A percentile compares a stretch with the other conserved stretches of the same genome.
These are phyloP conservation scores for Anastrepha obliqua DNA, from an alignment of 1,140 invertebrate genomes.

Conservation along the genomic window DNA sequence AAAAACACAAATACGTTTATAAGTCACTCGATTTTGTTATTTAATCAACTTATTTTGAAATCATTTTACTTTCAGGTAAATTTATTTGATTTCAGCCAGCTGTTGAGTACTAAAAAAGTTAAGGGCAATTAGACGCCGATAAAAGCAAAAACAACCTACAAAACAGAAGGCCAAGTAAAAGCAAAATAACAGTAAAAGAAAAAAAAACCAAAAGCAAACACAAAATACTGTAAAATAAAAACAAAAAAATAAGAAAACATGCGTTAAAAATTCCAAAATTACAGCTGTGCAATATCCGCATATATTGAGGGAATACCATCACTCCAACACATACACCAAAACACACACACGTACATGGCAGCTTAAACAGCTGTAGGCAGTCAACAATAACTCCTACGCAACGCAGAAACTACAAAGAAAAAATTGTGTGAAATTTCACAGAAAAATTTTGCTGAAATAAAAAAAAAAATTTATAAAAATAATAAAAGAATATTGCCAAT, in stretches of 20 bases:
- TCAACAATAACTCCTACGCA: background rate
- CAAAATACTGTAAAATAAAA: background rate
- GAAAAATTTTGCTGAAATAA: background rate
- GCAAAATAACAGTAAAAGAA: background rate
- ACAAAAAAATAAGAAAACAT: background rate
- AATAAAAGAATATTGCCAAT: too few relatives aligned
- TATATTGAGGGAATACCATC: background rate
- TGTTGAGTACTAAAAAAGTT: too few relatives aligned
- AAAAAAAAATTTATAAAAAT: background rate
- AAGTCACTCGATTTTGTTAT: background rate
- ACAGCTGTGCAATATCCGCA: slow-evolving; percentile 10
- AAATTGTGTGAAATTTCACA: too few relatives aligned
- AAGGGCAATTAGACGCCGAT: too few relatives aligned
- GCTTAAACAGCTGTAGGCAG: too few relatives aligned
- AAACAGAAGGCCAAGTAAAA: background rate
- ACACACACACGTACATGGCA: background rate
- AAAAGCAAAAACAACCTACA: too few relatives aligned
- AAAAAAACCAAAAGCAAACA: background rate
- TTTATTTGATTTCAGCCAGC: background rate
- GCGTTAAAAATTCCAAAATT: background rate
- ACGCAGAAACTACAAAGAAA: background rate
- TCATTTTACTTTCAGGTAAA: background rate
- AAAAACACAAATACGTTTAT: too few relatives aligned
- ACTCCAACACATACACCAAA: background rate
- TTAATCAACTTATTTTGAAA: background rate